phyloP scores from a whole-genome alignment of 2,113 vertebrate species.

The Pseudopodoces humilis region DNA sequence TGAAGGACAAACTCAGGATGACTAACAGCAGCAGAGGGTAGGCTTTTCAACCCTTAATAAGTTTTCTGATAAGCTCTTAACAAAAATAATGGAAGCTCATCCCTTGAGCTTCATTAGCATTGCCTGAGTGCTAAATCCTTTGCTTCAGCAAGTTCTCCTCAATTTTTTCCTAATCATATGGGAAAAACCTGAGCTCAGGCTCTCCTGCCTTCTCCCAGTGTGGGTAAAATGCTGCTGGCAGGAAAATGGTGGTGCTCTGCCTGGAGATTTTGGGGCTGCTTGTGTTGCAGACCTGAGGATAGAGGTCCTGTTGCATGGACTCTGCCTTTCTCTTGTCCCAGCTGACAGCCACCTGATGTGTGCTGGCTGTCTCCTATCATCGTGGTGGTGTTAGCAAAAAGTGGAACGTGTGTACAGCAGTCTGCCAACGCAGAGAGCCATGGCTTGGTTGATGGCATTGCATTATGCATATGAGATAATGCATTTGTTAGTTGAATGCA shows the following conservation, averaged over 20 bases:
- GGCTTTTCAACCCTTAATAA: background rate
- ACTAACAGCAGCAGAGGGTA: background rate
- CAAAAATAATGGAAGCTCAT: background rate
- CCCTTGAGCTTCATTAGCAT: background rate
- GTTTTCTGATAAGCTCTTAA: background rate
- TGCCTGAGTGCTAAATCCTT: background rate
- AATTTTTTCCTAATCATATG: background rate
- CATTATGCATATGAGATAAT: background rate
- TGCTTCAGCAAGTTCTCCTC: background rate
- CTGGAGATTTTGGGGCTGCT: background rate
- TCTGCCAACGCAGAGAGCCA: background rate
- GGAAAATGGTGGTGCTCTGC: background rate
- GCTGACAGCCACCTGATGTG: background rate
- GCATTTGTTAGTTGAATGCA: background rate
- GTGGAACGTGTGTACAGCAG: background rate
- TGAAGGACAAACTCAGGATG: background rate
- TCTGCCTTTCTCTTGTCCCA: background rate
- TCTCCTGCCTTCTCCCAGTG: background rate
- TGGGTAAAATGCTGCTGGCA: background rate
- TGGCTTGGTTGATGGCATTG: rapidly evolving
- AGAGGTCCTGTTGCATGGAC: background rate
- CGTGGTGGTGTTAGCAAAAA: background rate
- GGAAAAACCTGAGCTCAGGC: background rate
- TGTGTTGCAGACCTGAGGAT: background rate
- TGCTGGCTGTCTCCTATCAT: background rate